Base-by-base conservation (phyloP, 1,140 invertebrate genomes). In the Heliothis subflexa region DNA sequence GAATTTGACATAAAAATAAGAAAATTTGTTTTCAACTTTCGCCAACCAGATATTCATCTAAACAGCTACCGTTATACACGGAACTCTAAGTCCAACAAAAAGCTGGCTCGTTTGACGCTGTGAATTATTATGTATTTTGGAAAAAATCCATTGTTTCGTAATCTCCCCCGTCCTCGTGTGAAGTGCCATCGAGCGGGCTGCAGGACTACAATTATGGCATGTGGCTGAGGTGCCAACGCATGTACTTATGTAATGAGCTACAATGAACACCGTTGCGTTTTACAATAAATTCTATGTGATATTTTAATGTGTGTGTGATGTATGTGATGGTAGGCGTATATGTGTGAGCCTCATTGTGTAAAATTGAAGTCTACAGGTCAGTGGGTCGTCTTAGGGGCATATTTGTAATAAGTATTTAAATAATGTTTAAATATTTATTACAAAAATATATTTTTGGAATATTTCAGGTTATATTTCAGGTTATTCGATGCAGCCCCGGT, bases 121-220 rank as follows among this genome's bases (percentile, higher is more conserved):
- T 85, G 88, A 85, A 90, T 92, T 93, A 93, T 93, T 92, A 93
- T 93, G 91, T 92, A 93, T 94, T 94, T 93, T 88, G 90, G 90
- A 89, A 91, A 40, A 93, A 93, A 88, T 89, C 90, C 81, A 92
- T 94, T 94, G 92, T 94, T 94, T 92, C 85, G 87, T 91, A 94
- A 94, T 94, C 91, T 89, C 91, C 91, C 88, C 84, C 79, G 86
- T 83, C 54, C 89, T 89, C 76, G 83, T 86, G 71, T 90, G 79
- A 78, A 92, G 91, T 84, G 88, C 83, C 81, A 90, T 90, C 90
- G 87, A 91, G 85, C 85, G 85, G 83, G 82, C 83, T 86, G 84
- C 85, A 86, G 84, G 83, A 81, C 83, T 79, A 82, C 84, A 85
- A 86, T 88, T 89, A 89, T 85, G 85, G 71, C 83, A 85, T 80